Evolutionary conservation across 1,140 invertebrate species (phyloP), one percentile per base, ranked within the genome.

Genomic region (Calephelis nemesis): DNA sequence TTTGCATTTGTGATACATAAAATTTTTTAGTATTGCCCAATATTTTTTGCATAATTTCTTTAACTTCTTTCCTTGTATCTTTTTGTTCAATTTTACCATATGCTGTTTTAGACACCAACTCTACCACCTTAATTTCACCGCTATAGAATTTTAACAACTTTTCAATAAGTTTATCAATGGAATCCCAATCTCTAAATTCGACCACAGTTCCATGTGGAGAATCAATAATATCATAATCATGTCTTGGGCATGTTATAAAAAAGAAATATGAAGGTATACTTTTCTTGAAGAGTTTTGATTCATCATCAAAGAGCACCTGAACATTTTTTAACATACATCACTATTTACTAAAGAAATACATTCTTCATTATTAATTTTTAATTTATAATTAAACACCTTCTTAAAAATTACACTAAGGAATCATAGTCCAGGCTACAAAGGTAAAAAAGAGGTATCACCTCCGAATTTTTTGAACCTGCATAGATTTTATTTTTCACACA

Each of bases 121-220:
- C 75, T 1, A 82, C 75, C 3, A 82, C 49, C 19, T 71, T 74
- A 30, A 76, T 39, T 66, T 84, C 76, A 40, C 85, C 81, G 52
- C 68, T 71, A 52, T 90, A 90, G 71, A 92, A 88, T 65, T 86
- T 79, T 5, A 94, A 67, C 60, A 93, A 74, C 78, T 93, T 93
- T 68, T 94, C 91, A 47, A 95, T 73, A 58, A 93, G 87, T 63
- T 84, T 81, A 11, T 88, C 82, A n/a, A 95, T 77, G 62, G 83
- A 69, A 47, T 92, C 82, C 92, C 93, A 94, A 67, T 94, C 90
- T 81, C 92, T 93, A 77, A 96, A 95, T 84, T 95, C 93, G 13
- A 95, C 84, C 39, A 92, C 69, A 60, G 89, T 92, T 79, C 94
- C 93, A 15, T 85, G 87, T 39, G 92, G 85, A 68, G 93, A 92